Conservation (phyloP, 2,888 invertebrate genomes). For the Sarcophaga carnaria region DNA sequence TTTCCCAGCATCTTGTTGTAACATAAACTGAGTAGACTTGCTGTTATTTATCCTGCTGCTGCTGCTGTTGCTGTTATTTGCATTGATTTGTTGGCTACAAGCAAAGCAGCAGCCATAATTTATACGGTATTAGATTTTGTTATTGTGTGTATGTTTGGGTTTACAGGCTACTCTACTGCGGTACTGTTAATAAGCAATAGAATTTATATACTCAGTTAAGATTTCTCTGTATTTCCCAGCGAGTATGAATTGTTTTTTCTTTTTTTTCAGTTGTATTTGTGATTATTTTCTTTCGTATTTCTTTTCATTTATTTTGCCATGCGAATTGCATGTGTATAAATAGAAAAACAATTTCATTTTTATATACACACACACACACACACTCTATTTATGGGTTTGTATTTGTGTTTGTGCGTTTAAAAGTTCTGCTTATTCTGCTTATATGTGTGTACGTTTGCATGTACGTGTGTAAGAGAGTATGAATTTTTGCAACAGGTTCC, state of each 20-base stretch:
- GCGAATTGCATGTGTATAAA: slow-evolving; percentile 23
- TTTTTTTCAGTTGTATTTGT: neutral
- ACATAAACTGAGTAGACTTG: no score
- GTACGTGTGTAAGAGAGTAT: slow-evolving; percentile 11
- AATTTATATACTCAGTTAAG: neutral
- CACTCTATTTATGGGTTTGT: neutral
- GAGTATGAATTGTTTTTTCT: neutral
- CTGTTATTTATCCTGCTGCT: no score
- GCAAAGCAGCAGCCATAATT: neutral
- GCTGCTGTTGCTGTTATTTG: no score
- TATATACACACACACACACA: neutral
- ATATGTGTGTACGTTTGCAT: neutral
- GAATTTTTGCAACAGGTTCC: slow-evolving; percentile 66
- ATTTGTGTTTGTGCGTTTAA: slow-evolving; percentile 18
- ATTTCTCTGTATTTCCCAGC: neutral
- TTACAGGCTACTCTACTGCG: neutral
- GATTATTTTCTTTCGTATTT: slow-evolving; percentile 36
- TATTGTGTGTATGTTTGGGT: neutral
- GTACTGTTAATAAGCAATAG: no score
- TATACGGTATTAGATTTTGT: slow-evolving; percentile 19
- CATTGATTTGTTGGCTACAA: no score
- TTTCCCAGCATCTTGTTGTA: no score
- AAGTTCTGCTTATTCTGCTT: slow-evolving; percentile 17
- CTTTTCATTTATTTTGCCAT: slow-evolving; percentile 25
- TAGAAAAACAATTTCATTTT: slow-evolving; percentile 46